Base-by-base conservation (phyloP, 2,888 invertebrate genomes). In the Seira musarum region DNA sequence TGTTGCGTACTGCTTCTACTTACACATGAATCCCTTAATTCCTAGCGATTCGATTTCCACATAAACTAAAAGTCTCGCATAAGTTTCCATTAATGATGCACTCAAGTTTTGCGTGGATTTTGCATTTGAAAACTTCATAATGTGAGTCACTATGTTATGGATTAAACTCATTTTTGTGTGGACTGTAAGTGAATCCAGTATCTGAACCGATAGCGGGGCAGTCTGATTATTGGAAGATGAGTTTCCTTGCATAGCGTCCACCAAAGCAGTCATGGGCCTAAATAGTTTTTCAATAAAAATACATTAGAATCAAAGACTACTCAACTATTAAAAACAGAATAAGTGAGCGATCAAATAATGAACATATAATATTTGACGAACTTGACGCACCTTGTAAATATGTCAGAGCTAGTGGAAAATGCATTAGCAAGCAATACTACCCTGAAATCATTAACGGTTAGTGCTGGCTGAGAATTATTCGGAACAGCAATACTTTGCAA, bases 11-110 rank as follows among this genome's bases (percentile, higher is more conserved):
- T 24, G 22, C 13, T 53, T 53, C 13, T 3, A 91, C 92, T 91
- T 89, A 94, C 96, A 94, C 86, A 98, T 94, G 89, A 98, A 98
- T 71, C 96, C 97, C 90, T 98, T 98, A 82, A 98, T 97, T 35
- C 98, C 98, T 68, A 98, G 91, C 17, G 97, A 96, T 89, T 98
- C 98, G 73, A 98, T 98, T 90, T 98, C 98, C 8, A 96, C 97
- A 88, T 98, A 98, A 0, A 98, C 97, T 70, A 98, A 90, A 17
- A 98, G 90, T 69, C 98, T 91, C 79, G 96, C 96, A 90, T 98
- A 98, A 0, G 98, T 98, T 90, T 98, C 98, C 0, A 98, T 95
- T 0, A 98, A 90, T 0, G 97, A 97, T 0, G 98, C 97, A 0
- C 97, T 94, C 88, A 84, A 69, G 96, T 91, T 0, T 96, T 94